Percentiles rank a stretch among this genome's conserved stretches.
Evolutionary conservation across 2,113 vertebrate species (phyloP).

Genomic region (Scytalopus superciliaris): DNA sequence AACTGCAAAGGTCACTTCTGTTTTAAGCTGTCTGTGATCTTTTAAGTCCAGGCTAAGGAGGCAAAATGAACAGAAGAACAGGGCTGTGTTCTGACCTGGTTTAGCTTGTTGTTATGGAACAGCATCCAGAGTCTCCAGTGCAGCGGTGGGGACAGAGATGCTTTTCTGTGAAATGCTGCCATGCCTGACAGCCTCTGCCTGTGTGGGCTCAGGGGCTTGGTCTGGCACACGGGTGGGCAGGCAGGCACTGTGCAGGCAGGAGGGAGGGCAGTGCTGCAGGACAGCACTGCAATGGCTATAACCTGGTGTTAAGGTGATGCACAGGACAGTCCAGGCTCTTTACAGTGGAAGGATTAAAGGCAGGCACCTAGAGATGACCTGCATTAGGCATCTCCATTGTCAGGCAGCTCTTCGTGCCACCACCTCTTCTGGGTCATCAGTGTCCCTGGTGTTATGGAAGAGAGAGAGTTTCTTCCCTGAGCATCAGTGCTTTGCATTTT

Average conservation of each 20-base stretch:
- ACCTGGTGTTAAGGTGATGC: not conserved
- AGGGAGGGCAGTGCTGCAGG: not conserved
- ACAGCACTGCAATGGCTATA: accelerated
- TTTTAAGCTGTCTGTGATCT: not conserved
- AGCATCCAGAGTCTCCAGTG: not conserved
- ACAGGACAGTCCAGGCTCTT: not conserved
- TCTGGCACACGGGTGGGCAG: accelerated
- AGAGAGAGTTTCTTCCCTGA: not conserved
- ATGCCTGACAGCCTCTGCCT: not conserved
- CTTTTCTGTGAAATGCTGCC: not conserved
- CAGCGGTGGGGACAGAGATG: accelerated
- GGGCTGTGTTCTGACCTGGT: not conserved
- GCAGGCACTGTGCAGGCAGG: not conserved
- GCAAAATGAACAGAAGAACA: not conserved
- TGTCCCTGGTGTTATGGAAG: not conserved
- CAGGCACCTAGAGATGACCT: not conserved
- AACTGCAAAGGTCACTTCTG: not conserved
- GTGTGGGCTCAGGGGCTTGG: not conserved
- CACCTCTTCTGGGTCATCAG: not conserved
- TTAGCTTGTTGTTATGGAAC: not conserved
- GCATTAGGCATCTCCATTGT: not conserved
- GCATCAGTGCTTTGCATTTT: not conserved
- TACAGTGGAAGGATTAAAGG: not conserved
- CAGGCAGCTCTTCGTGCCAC: not conserved
- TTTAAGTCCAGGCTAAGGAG: not conserved